These are phyloP conservation scores for Heliconius hermathena DNA, from an alignment of 1,140 invertebrate genomes.

Conservation along the genomic window DNA sequence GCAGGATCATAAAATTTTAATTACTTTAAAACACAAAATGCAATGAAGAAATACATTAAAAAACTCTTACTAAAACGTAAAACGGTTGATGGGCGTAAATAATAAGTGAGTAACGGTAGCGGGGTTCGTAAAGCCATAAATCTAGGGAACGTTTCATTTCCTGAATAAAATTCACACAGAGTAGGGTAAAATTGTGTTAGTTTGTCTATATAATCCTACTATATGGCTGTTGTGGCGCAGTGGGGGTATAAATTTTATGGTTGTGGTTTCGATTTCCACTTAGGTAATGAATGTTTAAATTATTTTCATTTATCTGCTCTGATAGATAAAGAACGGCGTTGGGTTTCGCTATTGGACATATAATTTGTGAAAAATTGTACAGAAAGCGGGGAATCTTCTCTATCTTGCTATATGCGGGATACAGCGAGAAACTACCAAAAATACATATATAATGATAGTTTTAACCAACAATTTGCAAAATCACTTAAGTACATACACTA, in stretches of 20 bases:
- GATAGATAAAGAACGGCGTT: no score
- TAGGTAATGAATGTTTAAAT: no score
- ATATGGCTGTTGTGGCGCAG: not conserved
- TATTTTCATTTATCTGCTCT: no score
- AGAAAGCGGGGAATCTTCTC: not conserved
- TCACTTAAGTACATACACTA: slow-evolving; percentile 24
- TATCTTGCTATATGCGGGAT: no score
- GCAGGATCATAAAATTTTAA: not conserved
- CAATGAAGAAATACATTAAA: slow-evolving; percentile 43
- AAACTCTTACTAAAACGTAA: slow-evolving; percentile 41
- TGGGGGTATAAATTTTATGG: no score
- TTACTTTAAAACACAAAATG: slow-evolving; percentile 12
- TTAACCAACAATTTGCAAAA: not conserved
- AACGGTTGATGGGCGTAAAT: slow-evolving; percentile 60
- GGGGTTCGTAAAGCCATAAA: slow-evolving; percentile 60
- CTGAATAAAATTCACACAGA: slow-evolving; percentile 62
- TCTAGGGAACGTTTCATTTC: slow-evolving; percentile 67
- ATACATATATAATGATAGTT: not conserved
- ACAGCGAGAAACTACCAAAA: no score
- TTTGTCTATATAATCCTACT: not conserved
- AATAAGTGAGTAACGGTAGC: slow-evolving; percentile 62
- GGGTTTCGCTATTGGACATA: not conserved
- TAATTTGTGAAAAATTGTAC: not conserved
- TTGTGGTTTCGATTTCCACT: no score
- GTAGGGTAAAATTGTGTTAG: slow-evolving; percentile 21